Conservation (phyloP, 2,888 invertebrate genomes). For the Kuschelorhynchus macadamiae region DNA sequence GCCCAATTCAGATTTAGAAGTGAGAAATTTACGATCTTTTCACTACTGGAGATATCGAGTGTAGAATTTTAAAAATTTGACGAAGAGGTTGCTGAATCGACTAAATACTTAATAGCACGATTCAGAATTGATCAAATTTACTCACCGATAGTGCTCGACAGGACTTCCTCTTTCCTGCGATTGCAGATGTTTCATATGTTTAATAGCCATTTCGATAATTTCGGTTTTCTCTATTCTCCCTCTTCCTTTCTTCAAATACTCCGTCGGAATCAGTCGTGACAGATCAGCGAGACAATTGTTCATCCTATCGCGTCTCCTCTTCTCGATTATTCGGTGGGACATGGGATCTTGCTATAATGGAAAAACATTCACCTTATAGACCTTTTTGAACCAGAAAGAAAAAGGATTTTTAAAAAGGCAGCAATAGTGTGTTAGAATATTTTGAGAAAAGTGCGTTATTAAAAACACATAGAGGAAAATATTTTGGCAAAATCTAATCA, state of each 20-base stretch:
- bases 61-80: too few relatives aligned
- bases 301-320: slow-evolving; percentile 95
- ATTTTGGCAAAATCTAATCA: too few relatives aligned
- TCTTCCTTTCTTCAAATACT: slow-evolving; percentile 94
- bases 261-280: slow-evolving; percentile 92
- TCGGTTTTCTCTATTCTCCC: slow-evolving; percentile 98
- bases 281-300: slow-evolving; percentile 96
- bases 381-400: neutral
- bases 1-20: too few relatives aligned
- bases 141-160: slow-evolving; percentile 65
- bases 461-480: too few relatives aligned
- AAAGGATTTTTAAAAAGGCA: neutral
- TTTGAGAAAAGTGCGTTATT: too few relatives aligned
- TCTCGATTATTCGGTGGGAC: slow-evolving; percentile 98
- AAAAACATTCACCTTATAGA: slow-evolving; percentile 23
- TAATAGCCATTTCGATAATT: slow-evolving; percentile 98
- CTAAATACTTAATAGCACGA: too few relatives aligned
- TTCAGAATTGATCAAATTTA: too few relatives aligned
- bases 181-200: slow-evolving; percentile 92
- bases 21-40: too few relatives aligned
- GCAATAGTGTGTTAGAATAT: neutral
- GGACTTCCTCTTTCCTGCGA: slow-evolving; percentile 70
- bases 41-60: too few relatives aligned
- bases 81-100: too few relatives aligned
- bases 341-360: slow-evolving; percentile 88